Base-by-base conservation (phyloP, 2,797 vertebrate species). In the Tauraco hartlaubi region DNA sequence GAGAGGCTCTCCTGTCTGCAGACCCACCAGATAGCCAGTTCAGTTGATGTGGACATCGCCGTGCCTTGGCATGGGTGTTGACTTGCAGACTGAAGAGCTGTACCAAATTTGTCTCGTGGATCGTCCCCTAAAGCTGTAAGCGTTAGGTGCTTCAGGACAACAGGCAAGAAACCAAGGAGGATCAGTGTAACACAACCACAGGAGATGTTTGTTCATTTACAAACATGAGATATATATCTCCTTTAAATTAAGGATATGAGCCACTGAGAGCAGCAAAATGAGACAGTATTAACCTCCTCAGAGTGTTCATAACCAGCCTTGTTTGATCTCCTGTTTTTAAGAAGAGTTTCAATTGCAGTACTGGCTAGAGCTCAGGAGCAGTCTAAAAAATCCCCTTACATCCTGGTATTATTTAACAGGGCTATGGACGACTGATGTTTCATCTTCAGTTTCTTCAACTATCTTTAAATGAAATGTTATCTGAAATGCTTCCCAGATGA, bases 401-500 rank as follows among this genome's bases (percentile, higher is more conserved):
- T 68, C 49, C 71, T 68, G 54, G 25, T 68, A 31, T 37, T 86
- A 46, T 68, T 90, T 80, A 80, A 55, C 59, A 52, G 43, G n/a
- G n/a, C 25, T 69, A 12, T 77, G 58, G 61, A 55, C 35, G 78
- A 46, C 29, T 41, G 63, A 62, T 78, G n/a, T 28, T 94, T 76
- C 61, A 35, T 62, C 33, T 90, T 75, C 61, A 51, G 54, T 64
- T 78, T 68, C 68, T 80, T 72, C 78, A 83, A 16, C 69, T 82
- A 16, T 46, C 55, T 85, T 90, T 93, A 56, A 64, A 64, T 64
- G 26, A 59, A 91, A 39, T 22, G 35, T 39, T 84, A 71, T 18
- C 59, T 82, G 63, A 88, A 96, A 88, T 84, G 64, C 59, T 79
- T 85, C 92, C 63, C 67, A 78, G 76, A 63, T 85, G 35, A 78